Evolutionary conservation across 92 coral and sea anemone genomes (phyloP).

Genomic region (Palythoa grandiflora): DNA sequence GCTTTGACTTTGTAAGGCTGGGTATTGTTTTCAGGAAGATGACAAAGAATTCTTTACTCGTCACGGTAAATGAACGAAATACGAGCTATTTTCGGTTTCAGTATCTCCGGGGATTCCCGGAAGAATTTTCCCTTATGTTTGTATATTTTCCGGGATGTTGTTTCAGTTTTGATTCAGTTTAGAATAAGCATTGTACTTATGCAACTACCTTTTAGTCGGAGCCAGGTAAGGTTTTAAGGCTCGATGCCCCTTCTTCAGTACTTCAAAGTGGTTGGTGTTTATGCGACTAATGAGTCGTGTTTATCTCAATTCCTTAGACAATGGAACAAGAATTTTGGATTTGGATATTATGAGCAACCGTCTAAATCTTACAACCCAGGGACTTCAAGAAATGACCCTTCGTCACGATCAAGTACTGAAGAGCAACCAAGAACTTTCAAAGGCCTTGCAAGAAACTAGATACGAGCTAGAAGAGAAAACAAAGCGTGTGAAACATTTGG

Average conservation of each 20-base stretch:
- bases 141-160: conserved; percentile 26
- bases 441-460: conserved; percentile 62
- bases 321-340: conserved; percentile 67
- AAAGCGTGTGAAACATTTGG: conserved; percentile 73
- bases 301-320: conserved; percentile 29
- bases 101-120: conserved; percentile 21
- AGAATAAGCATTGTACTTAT: background rate
- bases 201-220: background rate
- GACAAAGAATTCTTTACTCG: too few relatives aligned
- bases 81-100: conserved; percentile 4
- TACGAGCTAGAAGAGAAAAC: conserved; percentile 71
- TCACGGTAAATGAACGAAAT: background rate
- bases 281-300: background rate
- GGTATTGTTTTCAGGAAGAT: too few relatives aligned
- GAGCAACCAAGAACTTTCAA: conserved; percentile 71
- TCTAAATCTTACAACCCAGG: conserved; percentile 76
- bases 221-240: background rate
- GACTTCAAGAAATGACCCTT: conserved; percentile 82
- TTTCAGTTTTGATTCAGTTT: conserved; percentile 33
- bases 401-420: conserved; percentile 79
- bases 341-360: conserved; percentile 84
- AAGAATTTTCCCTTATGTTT: background rate
- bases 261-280: background rate
- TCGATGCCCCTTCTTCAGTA: background rate
- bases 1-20: too few relatives aligned